phyloP scores from a whole-genome alignment of 1,140 invertebrate genomes.

The Bathynomus jamesi region DNA sequence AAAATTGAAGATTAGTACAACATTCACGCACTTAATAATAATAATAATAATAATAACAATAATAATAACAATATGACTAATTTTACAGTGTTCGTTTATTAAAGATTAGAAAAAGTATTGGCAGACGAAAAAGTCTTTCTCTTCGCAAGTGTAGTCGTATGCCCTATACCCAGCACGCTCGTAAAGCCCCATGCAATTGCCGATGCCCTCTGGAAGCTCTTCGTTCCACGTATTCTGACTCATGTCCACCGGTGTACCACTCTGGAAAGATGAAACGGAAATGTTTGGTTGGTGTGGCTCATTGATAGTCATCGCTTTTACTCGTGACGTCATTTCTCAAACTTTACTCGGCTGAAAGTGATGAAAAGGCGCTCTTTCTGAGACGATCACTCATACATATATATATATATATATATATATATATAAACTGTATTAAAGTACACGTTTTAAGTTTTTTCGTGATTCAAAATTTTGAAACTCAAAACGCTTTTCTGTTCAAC shows the following conservation, averaged over 20 bases:
- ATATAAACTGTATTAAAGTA: background rate
- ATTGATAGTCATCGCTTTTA: background rate
- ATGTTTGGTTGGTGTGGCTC: background rate
- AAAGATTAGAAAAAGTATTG: constrained; percentile 37
- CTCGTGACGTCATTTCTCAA: too few relatives aligned
- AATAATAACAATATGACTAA: too few relatives aligned
- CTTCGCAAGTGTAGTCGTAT: constrained; percentile 33
- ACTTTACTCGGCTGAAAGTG: too few relatives aligned
- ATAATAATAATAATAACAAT: too few relatives aligned
- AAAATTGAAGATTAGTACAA: too few relatives aligned
- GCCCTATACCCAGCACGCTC: constrained; percentile 24
- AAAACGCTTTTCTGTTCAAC: too few relatives aligned
- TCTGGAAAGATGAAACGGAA: constrained; percentile 1
- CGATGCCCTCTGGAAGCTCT: constrained; percentile 26
- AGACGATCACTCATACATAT: background rate
- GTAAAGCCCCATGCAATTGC: constrained; percentile 33
- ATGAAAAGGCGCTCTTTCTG: too few relatives aligned
- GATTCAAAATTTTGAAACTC: too few relatives aligned
- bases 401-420: constrained; percentile 2
- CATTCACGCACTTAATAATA: too few relatives aligned
- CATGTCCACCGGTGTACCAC: constrained; percentile 25
- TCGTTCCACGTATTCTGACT: constrained; percentile 31
- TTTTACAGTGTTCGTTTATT: too few relatives aligned
- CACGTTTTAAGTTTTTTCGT: too few relatives aligned
- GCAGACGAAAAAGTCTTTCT: constrained; percentile 28